A percentile compares a stretch with the other conserved stretches of the same genome.
These are phyloP conservation scores for Nothobranchius kuhntae DNA, from an alignment of 2,113 vertebrate species.

Conservation along the genomic window DNA sequence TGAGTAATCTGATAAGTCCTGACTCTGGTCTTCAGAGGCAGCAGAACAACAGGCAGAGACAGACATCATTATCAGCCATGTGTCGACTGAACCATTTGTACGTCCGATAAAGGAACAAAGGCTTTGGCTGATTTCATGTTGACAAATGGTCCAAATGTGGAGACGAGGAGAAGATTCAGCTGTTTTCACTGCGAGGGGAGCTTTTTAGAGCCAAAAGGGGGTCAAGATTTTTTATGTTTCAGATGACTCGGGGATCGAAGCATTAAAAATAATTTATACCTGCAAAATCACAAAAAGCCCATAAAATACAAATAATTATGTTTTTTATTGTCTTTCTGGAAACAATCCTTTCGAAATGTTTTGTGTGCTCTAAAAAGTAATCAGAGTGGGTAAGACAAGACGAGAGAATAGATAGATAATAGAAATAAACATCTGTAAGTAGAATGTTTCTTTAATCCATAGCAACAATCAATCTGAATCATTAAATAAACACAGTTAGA, in stretches of 20 bases:
- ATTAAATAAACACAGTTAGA: too few species aligned
- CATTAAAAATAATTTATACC: background rate
- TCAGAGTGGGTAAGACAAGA: too few species aligned
- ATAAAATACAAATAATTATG: background rate
- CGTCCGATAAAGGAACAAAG: conserved; percentile 74
- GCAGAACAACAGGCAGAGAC: conserved; percentile 14
- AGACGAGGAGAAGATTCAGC: conserved; percentile 27
- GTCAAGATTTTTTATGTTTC: conserved; percentile 15
- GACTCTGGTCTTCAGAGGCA: conserved; percentile 18
- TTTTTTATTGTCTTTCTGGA: too few species aligned
- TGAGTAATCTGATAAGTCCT: conserved; percentile 10
- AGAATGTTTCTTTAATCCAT: too few species aligned
- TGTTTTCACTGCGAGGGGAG: conserved; percentile 47
- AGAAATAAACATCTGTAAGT: too few species aligned
- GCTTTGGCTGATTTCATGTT: conserved; percentile 68
- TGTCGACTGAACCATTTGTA: conserved; percentile 63
- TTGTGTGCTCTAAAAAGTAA: too few species aligned
- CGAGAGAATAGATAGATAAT: too few species aligned
- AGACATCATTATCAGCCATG: conserved; percentile 60
- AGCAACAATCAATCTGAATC: too few species aligned
- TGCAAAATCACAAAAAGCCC: background rate
- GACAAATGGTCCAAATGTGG: conserved; percentile 63
- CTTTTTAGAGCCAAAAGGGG: conserved; percentile 51
- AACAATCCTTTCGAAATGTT: too few species aligned
- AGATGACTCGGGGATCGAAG: conserved; percentile 5